Evolutionary conservation across 2,113 vertebrate species (phyloP).

Genomic region (Neotoma lepida): DNA sequence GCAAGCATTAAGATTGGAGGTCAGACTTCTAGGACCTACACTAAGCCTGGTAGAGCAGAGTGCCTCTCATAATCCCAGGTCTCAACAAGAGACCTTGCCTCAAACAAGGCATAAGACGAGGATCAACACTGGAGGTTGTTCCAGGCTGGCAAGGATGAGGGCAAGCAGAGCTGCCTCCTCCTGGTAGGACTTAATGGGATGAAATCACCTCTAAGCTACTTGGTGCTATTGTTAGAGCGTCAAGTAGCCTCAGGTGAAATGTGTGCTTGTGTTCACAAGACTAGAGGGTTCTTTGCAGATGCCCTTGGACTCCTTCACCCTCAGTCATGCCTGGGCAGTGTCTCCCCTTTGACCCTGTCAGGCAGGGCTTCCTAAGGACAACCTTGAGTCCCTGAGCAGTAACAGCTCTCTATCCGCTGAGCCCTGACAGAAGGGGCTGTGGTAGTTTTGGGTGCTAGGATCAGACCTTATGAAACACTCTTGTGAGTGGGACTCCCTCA

Average conservation of each 20-base stretch:
- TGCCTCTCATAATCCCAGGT: background rate
- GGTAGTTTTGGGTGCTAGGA: background rate
- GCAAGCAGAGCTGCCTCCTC: background rate
- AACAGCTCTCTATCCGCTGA: background rate
- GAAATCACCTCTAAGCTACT: background rate
- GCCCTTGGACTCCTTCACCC: background rate
- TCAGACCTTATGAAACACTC: too few species aligned
- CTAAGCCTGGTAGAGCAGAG: background rate
- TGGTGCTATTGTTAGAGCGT: background rate
- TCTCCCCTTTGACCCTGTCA: too few species aligned
- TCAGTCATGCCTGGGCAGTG: too few species aligned
- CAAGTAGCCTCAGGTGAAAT: background rate
- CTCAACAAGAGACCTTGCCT: background rate
- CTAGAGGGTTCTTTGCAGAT: background rate
- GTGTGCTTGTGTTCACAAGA: rapidly evolving
- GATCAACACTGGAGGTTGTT: background rate
- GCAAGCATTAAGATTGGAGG: too few species aligned
- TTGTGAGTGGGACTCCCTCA: background rate
- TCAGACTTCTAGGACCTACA: background rate
- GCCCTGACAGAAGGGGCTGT: background rate
- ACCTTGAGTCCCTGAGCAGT: background rate
- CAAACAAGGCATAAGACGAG: background rate
- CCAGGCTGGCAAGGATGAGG: background rate
- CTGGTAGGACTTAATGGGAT: background rate
- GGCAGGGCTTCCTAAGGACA: background rate